Evolutionary conservation across 2,113 vertebrate genomes (phyloP).

Genomic region (Illadopsis cleaveri): DNA sequence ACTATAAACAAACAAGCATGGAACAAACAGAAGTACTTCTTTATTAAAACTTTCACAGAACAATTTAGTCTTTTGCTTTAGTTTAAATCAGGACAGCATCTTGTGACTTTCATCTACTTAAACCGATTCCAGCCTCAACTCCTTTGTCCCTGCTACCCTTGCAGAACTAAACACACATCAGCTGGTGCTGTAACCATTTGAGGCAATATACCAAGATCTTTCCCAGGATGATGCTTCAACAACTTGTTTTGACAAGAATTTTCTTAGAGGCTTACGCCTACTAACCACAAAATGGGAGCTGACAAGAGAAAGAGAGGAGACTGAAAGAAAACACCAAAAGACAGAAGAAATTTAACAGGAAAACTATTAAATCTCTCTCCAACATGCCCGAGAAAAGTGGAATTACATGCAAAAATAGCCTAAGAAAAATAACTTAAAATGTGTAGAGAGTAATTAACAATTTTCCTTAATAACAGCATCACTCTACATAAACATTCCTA

Average conservation of each 20-base stretch:
- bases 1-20: background rate
- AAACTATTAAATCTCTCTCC: background rate
- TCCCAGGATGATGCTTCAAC: background rate
- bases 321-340: background rate
- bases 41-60: slow-evolving; percentile 45
- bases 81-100: background rate
- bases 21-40: background rate
- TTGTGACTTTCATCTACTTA: background rate
- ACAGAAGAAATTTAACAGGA: background rate
- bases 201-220: background rate
- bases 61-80: background rate
- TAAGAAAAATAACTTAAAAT: background rate
- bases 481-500: background rate
- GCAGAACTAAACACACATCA: background rate
- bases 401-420: background rate
- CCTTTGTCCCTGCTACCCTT: background rate
- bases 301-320: background rate
- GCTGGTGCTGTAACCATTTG: background rate
- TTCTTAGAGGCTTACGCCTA: background rate
- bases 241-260: background rate
- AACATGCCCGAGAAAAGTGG: background rate
- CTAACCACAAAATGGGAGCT: background rate
- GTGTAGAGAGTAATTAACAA: background rate
- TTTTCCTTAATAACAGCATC: background rate
- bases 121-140: background rate